Percentiles rank a stretch among this genome's conserved stretches.
These are phyloP conservation scores for Spatulosminthurus flaviceps DNA, from an alignment of 2,888 invertebrate genomes.

Conservation along the genomic window DNA sequence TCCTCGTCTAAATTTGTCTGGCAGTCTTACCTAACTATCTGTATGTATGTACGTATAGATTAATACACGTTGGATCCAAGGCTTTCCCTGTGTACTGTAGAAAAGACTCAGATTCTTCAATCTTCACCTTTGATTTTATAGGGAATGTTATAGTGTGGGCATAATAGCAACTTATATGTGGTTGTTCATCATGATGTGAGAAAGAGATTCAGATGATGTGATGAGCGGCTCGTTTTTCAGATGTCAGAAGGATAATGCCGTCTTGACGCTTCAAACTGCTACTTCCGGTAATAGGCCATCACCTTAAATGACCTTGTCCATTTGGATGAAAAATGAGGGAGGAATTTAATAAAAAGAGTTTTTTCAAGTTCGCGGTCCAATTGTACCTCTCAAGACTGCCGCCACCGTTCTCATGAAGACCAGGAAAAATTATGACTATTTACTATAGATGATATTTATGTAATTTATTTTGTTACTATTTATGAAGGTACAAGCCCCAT, in stretches of 20 bases:
- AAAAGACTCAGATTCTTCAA: background rate
- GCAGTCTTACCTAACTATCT: no score
- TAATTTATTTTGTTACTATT: no score
- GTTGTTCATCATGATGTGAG: background rate
- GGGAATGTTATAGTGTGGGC: background rate
- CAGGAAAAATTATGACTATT: no score
- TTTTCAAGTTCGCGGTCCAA: background rate
- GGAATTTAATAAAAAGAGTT: background rate
- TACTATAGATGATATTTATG: no score
- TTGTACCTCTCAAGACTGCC: background rate
- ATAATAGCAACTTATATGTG: background rate
- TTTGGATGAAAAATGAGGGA: constrained; percentile 25
- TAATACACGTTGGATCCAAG: background rate
- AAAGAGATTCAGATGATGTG: background rate
- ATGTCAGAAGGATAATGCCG: constrained; percentile 50
- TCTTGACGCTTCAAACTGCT: constrained; percentile 39
- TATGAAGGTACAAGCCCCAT: no score
- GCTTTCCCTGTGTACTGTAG: background rate
- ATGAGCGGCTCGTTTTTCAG: constrained; percentile 43
- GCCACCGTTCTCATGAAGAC: background rate
- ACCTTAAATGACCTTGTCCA: constrained; percentile 36
- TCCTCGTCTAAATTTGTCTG: background rate
- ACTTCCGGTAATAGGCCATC: constrained; percentile 43
- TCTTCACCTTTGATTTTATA: background rate
- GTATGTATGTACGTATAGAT: background rate